Evolutionary conservation across 2,797 vertebrate genomes (phyloP), one percentile per base, ranked within the genome.

Genomic region (Acestrorhynchus altus): DNA sequence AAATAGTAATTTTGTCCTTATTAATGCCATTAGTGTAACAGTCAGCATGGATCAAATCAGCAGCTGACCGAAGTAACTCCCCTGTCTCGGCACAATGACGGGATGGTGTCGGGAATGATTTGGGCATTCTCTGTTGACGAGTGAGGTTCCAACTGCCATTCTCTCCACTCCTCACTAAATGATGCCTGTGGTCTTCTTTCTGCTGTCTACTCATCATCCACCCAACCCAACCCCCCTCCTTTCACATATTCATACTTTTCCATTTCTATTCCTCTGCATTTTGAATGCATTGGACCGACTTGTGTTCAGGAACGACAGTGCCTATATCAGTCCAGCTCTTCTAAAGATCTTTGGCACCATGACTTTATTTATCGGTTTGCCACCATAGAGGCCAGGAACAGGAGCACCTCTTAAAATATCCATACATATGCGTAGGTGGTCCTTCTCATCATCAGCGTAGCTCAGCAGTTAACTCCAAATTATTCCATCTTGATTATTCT

Each of bases 11-110:
- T 93, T 93, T 93, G 92, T 91, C 91, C 92, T 94, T 94, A 94
- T 94, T 94, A 94, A 92, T 93, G 92, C 90, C 91, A 94, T 94
- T 94, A 94, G 92, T 93, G 91, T 93, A 94, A 93, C 90, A 93
- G 94, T 94, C 93, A 94, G 88, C 90, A 91, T 89, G 82, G 87
- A 94, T 95, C 91, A 93, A 88, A 92, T 95, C 93, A 95, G 84
- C 79, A 69, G 87, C 86, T 90, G 90, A 92, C 91, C 91, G 85
- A 90, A 93, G 90, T 89, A 88, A 87, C 92, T 92, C 90, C 89
- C 88, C 88, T 90, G 90, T 91, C 91, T 92, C 84, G 42, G 87
- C 80, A 70, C 88, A 84, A 51, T 93, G 93, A 94, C 84, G 87
- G 86, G 90, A 92, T 90, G 85, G 90, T 86, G 93, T 94, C 94